These are phyloP conservation scores for Buceros bicornis DNA, from an alignment of 2,797 vertebrate species.

Conservation along the genomic window DNA sequence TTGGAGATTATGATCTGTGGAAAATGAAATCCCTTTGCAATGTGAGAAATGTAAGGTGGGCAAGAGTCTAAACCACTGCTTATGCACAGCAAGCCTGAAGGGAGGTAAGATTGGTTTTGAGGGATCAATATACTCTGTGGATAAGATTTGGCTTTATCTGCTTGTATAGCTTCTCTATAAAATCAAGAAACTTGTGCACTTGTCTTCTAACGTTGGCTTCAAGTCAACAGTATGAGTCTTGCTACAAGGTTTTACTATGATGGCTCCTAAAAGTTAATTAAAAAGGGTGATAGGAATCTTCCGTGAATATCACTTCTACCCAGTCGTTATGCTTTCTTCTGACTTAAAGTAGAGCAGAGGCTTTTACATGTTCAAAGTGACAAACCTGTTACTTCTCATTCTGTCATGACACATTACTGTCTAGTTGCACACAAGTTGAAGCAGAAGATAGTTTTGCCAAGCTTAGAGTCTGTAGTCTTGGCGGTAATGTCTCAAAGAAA, in stretches of 20 bases:
- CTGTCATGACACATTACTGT: not conserved
- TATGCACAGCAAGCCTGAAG: not conserved
- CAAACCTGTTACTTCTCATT: not conserved
- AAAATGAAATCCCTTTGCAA: not conserved
- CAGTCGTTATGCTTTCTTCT: not conserved
- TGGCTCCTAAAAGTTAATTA: not conserved
- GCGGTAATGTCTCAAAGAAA: not conserved
- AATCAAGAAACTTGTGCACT: not conserved
- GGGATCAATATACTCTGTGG: not conserved
- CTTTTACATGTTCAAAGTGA: not conserved
- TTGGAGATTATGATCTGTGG: not conserved
- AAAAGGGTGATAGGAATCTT: not conserved
- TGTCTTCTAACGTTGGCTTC: not conserved
- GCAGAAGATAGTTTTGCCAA: not conserved
- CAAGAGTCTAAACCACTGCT: not conserved
- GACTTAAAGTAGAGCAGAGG: not conserved
- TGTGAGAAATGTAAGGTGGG: not conserved
- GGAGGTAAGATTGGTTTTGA: not conserved
- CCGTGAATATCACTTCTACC: not conserved
- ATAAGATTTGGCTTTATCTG: not conserved
- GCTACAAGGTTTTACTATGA: not conserved
- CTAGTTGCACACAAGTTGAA: not conserved
- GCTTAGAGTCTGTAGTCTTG: not conserved
- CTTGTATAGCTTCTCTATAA: not conserved
- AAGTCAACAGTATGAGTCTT: not conserved